Evolutionary conservation across 1,140 invertebrate genomes (phyloP), one percentile per base, ranked within the genome.

Genomic region (Leptoteleia sp.): DNA sequence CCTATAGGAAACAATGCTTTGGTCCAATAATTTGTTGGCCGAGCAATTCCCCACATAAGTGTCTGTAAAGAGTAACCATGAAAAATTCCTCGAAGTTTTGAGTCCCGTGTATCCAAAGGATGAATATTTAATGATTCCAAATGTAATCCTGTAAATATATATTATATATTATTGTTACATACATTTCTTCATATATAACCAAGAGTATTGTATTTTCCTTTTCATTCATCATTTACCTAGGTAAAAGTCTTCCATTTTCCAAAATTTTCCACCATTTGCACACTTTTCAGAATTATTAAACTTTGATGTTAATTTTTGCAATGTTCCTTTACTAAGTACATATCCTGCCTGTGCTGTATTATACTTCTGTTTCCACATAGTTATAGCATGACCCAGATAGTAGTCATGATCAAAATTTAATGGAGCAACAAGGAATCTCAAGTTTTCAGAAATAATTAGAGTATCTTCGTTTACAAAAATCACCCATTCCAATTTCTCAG

Each of bases 221-320:
- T 29, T 29, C 1, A 6, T 29, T 29, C 27, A 29, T 7, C 8
- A 7, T 47, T 76, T 85, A 90, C 91, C 91, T 31, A 92, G 87
- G 80, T 91, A 91, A 82, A 88, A 91, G 85, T 91, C 91, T 82
- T 91, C 90, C 65, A 91, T 91, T 59, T 91, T 91, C 90, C 90
- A 91, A 79, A 88, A 91, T 54, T 87, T 90, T 50, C 90, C 91
- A 38, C 90, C 84, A 0, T 68, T 43, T 11, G 73, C 59, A 76
- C 91, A 92, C 25, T 84, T 85, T 25, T 89, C 76, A 1, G 84
- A 71, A 31, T 67, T 85, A 68, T 88, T 81, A 79, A 91, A 91
- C 61, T 83, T 85, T 3, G 75, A 29, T 1, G 83, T 52, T 12
- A 92, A 54, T 48, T 84, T 85, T 3, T 40, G 11, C 27, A 91